Conservation (phyloP, 2,113 vertebrate species). For the Myotis lucifugus region DNA sequence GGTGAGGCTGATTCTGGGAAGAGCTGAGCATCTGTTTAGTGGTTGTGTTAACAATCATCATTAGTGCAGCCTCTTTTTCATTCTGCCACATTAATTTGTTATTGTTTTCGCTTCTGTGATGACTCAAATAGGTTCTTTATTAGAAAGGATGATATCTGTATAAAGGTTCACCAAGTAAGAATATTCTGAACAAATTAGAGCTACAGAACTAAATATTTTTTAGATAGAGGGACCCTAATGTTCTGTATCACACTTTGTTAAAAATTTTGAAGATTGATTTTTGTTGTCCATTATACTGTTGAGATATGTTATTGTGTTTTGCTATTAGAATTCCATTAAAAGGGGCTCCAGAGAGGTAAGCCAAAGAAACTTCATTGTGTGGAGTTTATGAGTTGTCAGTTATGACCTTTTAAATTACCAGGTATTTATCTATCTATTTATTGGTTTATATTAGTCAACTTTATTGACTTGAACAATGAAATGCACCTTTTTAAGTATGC, state of each 20-base stretch:
- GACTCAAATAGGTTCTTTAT: neutral
- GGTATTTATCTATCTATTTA: neutral
- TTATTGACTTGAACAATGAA: neutral
- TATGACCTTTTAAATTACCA: neutral
- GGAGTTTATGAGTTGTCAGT: neutral
- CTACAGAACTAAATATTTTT: neutral
- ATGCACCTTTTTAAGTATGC: neutral
- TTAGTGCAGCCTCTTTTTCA: slow-evolving; percentile 31
- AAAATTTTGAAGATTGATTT: neutral
- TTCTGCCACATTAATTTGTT: slow-evolving; percentile 42
- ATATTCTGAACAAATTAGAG: slow-evolving; percentile 13
- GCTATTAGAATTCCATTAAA: neutral
- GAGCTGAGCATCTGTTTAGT: slow-evolving; percentile 47
- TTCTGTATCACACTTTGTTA: neutral
- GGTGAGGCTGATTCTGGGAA: slow-evolving; percentile 34
- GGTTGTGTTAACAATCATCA: neutral
- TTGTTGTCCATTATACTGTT: neutral
- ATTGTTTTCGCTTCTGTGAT: slow-evolving; percentile 41
- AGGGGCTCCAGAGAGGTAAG: neutral
- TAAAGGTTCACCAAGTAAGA: neutral
- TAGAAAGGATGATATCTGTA: neutral
- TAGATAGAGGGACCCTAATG: neutral
- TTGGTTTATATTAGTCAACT: neutral
- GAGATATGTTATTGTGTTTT: neutral
- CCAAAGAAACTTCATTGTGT: neutral